Conservation (phyloP, 1,140 invertebrate genomes). For the Amyelois transitella region DNA sequence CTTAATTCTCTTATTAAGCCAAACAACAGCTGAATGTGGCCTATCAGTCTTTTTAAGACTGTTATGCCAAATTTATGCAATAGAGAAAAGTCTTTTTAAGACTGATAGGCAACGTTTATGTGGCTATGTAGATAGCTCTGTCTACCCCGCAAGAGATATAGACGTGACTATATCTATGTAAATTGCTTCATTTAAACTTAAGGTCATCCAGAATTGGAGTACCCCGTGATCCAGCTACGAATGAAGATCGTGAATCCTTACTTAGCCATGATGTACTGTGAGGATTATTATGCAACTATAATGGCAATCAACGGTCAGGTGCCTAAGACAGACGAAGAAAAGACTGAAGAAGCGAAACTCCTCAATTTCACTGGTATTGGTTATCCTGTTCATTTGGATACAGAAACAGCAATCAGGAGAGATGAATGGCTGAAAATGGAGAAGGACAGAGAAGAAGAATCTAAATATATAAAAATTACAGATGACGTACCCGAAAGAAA, state of each 20-base stretch:
- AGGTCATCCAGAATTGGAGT: not conserved
- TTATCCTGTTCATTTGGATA: constrained; percentile 20
- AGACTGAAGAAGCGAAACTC: constrained; percentile 22
- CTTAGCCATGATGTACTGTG: constrained; percentile 41
- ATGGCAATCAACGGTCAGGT: constrained; percentile 36
- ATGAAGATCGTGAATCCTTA: constrained; percentile 48
- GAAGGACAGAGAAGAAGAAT: not conserved
- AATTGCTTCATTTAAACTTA: not conserved
- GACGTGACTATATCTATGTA: not conserved
- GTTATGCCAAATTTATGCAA: too few relatives aligned
- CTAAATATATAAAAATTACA: not conserved
- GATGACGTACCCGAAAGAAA: not conserved
- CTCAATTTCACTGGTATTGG: constrained; percentile 36
- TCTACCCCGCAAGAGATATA: too few relatives aligned
- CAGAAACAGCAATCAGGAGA: not conserved
- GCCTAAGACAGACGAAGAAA: constrained; percentile 22
- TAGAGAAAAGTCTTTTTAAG: too few relatives aligned
- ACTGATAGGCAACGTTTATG: too few relatives aligned
- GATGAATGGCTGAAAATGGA: not conserved
- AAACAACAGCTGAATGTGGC: too few relatives aligned
- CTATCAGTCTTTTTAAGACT: too few relatives aligned
- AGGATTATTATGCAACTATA: constrained; percentile 29
- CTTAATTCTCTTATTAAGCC: too few relatives aligned
- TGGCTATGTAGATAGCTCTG: too few relatives aligned
- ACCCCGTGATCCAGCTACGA: constrained; percentile 20